A percentile compares a stretch with the other conserved stretches of the same genome.
phyloP scores from a whole-genome alignment of 1,140 invertebrate species.

The Drosophila sulfurigaster region DNA sequence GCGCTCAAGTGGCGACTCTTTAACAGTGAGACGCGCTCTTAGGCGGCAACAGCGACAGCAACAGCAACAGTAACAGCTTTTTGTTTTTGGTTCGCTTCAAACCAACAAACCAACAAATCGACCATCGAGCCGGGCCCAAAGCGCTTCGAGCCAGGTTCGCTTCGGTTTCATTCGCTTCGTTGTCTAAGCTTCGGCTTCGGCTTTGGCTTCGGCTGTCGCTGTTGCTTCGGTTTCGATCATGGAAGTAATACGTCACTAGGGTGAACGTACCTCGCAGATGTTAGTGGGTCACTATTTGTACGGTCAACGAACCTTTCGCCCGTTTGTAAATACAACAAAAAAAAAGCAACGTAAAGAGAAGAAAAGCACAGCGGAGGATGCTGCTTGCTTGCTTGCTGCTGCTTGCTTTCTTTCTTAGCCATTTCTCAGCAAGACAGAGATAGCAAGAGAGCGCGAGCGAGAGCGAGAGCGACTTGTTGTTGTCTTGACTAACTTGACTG shows the following conservation, averaged over 20 bases:
- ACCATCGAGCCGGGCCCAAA: slow-evolving; percentile 43
- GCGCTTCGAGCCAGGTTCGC: slow-evolving; percentile 74
- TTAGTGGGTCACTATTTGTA: slow-evolving; percentile 85
- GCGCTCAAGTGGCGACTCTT: slow-evolving; percentile 47
- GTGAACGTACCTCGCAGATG: slow-evolving; percentile 85
- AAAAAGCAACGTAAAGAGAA: slow-evolving; percentile 39
- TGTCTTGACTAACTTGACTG: slow-evolving; percentile 82
- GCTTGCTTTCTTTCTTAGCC: slow-evolving; percentile 77
- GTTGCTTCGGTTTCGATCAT: slow-evolving; percentile 67
- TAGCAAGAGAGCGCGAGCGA: slow-evolving; percentile 23
- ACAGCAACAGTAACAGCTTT: too few species aligned
- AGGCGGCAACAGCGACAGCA: slow-evolving; percentile 36
- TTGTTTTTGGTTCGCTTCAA: slow-evolving; percentile 59
- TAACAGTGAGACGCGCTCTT: slow-evolving; percentile 61
- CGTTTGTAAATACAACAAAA: slow-evolving; percentile 81
- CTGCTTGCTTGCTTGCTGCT: slow-evolving; percentile 38
- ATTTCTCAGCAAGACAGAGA: slow-evolving; percentile 45
- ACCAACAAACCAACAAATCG: slow-evolving; percentile 20
- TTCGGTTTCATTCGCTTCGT: slow-evolving; percentile 47
- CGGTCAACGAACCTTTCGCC: slow-evolving; percentile 84
- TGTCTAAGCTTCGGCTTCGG: slow-evolving; percentile 41
- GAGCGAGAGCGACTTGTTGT: slow-evolving; percentile 42
- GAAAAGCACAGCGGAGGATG: slow-evolving; percentile 60
- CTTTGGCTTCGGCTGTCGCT: slow-evolving; percentile 10
- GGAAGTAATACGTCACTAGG: slow-evolving; percentile 84